These are phyloP conservation scores for Poliocrania exsul DNA, from an alignment of 2,797 vertebrate genomes.

Conservation along the genomic window DNA sequence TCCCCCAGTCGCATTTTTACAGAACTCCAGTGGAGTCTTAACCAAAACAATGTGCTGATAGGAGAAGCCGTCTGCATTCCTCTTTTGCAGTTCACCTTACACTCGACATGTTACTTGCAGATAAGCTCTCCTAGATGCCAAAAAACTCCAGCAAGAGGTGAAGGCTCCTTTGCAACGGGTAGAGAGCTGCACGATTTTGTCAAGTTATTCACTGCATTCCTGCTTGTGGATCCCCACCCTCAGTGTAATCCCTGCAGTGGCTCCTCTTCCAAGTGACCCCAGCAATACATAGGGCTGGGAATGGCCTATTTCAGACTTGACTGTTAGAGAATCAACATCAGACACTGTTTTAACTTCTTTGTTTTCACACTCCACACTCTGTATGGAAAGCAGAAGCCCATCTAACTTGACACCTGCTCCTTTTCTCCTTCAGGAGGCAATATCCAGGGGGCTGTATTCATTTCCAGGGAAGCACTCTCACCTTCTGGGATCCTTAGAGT, in stretches of 20 bases:
- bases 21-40: constrained; percentile 24
- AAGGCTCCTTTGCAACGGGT: constrained; percentile 36
- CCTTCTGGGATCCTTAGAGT: background rate
- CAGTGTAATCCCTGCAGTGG: background rate
- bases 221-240: constrained; percentile 17
- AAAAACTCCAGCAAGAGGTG: constrained; percentile 54
- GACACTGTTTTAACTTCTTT: background rate
- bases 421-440: background rate
- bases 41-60: constrained; percentile 63
- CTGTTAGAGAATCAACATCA: background rate
- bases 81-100: constrained; percentile 57
- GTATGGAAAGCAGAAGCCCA: background rate
- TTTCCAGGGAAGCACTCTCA: background rate
- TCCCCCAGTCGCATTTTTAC: constrained; percentile 14
- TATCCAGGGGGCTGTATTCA: background rate
- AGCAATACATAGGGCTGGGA: background rate
- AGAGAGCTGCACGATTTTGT: background rate
- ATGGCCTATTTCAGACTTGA: background rate
- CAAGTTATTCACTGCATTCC: constrained; percentile 22
- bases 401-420: background rate
- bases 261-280: constrained; percentile 21
- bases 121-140: constrained; percentile 59
- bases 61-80: constrained; percentile 64
- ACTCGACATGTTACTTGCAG: constrained; percentile 24
- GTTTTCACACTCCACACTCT: background rate